Evolutionary conservation across 2,113 vertebrate species (phyloP), one percentile per base, ranked within the genome.

Genomic region (Macquaria australasica): DNA sequence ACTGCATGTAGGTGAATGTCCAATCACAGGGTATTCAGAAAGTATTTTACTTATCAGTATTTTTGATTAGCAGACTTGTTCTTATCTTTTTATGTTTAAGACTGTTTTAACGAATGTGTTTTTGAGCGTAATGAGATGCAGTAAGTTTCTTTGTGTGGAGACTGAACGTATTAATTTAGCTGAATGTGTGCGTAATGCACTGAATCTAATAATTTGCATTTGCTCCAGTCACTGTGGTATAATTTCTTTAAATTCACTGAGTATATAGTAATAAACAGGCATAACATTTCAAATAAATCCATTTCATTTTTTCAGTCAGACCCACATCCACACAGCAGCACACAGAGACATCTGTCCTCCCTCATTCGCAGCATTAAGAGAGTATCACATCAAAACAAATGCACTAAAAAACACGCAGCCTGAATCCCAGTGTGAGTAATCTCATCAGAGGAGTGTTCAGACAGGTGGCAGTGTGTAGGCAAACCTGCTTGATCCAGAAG

Each of bases 401-500:
- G 37, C 64, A 66, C 41, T 8, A 10, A 48, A 7, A 39, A 71
- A 67, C 74, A 59, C 37, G 62, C 5, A 48, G 82, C 23, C 51
- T 28, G 69, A 86, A 79, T 85, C 81, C 88, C 88, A 76, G 37
- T 12, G 81, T 67, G 87, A 86, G 79, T 91, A 91, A 87, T 90
- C 79, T 85, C 77, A 86, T 91, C 90, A 91, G 68, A 82, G 53
- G 70, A 55, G 73, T 50, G 73, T 83, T 86, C 83, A 85, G 74
- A 87, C 81, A 90, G 87, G 88, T 89, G 84, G 83, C 73, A 77
- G 53, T 62, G 85, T 81, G 88, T 74, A 78, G 86, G 87, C 84
- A 86, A 76, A 62, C 86, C 84, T 15, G 73, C 81, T 79, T 85
- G 83, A 85, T 91, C 82, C 82, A 77, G 59, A 59, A 85, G 84